These are phyloP conservation scores for Microtus pennsylvanicus DNA, from an alignment of 2,113 vertebrate species.

Conservation along the genomic window DNA sequence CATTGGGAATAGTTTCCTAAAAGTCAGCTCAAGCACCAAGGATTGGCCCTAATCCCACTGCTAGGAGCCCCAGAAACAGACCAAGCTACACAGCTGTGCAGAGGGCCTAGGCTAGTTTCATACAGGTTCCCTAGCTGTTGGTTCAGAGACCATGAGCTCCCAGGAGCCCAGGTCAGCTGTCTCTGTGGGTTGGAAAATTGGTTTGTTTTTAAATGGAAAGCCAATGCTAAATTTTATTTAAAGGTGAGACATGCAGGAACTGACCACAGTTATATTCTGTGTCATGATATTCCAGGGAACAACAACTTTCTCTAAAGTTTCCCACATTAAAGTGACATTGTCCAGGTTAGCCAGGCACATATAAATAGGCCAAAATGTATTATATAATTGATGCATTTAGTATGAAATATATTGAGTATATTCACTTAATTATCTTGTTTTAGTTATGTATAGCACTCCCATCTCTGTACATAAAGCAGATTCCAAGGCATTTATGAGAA, in stretches of 20 bases:
- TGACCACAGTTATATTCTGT: not conserved
- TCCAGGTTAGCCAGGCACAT: not conserved
- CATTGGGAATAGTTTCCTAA: not conserved
- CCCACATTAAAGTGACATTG: not conserved
- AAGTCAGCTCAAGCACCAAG: not conserved
- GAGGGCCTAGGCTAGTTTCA: not conserved
- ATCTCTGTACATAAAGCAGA: constrained; percentile 35
- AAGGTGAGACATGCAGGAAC: not conserved
- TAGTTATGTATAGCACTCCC: not conserved
- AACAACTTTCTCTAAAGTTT: not conserved
- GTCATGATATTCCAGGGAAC: not conserved
- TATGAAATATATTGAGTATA: not conserved
- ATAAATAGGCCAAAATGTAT: not conserved
- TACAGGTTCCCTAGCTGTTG: not conserved
- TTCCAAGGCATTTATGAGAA: not conserved
- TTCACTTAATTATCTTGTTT: not conserved
- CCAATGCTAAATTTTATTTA: constrained; percentile 21
- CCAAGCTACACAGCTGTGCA: not conserved
- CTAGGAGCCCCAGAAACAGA: not conserved
- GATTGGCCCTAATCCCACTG: not conserved
- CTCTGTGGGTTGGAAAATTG: not conserved
- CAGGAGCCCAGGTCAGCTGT: not conserved
- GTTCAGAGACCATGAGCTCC: not conserved
- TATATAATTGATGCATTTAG: not conserved
- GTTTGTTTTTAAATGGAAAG: not conserved